phyloP scores from a whole-genome alignment of 2,113 vertebrate species.

The Phylloscopus trochiloides region DNA sequence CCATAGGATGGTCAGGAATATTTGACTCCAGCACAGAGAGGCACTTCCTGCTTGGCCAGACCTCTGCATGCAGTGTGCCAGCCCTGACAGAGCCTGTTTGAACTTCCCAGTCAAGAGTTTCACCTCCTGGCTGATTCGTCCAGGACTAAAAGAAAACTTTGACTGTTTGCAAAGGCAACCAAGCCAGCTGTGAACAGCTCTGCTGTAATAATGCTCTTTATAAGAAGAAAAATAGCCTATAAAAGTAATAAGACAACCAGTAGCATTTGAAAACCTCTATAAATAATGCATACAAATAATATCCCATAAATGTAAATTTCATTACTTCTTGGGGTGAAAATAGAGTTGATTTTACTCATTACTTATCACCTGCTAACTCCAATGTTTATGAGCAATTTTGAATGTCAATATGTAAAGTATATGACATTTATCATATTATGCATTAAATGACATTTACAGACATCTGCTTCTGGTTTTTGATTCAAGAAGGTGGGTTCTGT shows the following conservation, averaged over 20 bases:
- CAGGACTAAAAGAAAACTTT: neutral
- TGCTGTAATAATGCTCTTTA: neutral
- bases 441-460: constrained; percentile 8
- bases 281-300: neutral
- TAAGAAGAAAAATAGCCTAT: neutral
- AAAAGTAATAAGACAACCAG: neutral
- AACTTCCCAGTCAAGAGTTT: neutral
- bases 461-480: constrained; percentile 2
- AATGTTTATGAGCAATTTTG: neutral
- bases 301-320: neutral
- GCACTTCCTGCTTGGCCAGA: neutral
- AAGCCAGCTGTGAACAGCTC: neutral
- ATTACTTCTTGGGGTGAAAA: constrained; percentile 2
- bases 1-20: neutral
- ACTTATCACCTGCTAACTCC: neutral
- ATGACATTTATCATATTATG: neutral
- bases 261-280: neutral
- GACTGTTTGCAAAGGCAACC: neutral
- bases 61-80: neutral
- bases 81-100: neutral
- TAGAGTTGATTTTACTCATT: constrained; percentile 20
- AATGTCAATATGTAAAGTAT: neutral
- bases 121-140: neutral
- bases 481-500: neutral
- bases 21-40: neutral